These are phyloP conservation scores for Belgica antarctica DNA, from an alignment of 2,888 invertebrate genomes.

Conservation along the genomic window DNA sequence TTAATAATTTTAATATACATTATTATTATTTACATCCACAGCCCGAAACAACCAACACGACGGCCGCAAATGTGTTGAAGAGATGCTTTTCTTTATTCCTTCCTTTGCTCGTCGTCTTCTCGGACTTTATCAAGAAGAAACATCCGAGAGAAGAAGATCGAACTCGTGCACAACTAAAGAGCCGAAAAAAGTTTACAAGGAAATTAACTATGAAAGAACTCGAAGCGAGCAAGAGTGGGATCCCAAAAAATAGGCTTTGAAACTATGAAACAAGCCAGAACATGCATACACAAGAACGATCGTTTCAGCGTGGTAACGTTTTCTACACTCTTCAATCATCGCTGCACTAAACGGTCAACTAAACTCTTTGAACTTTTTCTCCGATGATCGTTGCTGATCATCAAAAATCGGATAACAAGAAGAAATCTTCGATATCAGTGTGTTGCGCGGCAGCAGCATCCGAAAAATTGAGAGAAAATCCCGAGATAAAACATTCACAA, in stretches of 20 bases:
- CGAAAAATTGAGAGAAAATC: not conserved
- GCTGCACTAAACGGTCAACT: not conserved
- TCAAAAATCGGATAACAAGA: not conserved
- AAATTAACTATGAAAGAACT: conserved; percentile 9
- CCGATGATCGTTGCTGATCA: not conserved
- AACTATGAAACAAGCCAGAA: conserved; percentile 19
- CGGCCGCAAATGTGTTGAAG: not conserved
- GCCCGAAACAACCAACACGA: not conserved
- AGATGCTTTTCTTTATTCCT: not conserved
- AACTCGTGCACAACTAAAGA: not conserved
- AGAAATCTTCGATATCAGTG: not conserved
- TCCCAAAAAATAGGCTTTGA: not conserved
- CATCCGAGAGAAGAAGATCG: not conserved
- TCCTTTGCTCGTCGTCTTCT: not conserved
- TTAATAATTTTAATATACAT: conserved; percentile 27
- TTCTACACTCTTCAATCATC: not conserved
- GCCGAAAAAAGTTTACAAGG: not conserved
- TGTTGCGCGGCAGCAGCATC: conserved; percentile 22
- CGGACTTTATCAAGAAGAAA: conserved; percentile 19
- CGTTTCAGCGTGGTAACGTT: not conserved
- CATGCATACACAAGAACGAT: not conserved
- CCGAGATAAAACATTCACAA: conserved; percentile 9
- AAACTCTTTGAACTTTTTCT: not conserved
- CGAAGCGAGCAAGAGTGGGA: not conserved
- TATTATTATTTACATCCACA: conserved; percentile 20